These are phyloP conservation scores for Zoroaster sp. DNA, from an alignment of 53 echinoderm and acorn worm species.

Conservation along the genomic window DNA sequence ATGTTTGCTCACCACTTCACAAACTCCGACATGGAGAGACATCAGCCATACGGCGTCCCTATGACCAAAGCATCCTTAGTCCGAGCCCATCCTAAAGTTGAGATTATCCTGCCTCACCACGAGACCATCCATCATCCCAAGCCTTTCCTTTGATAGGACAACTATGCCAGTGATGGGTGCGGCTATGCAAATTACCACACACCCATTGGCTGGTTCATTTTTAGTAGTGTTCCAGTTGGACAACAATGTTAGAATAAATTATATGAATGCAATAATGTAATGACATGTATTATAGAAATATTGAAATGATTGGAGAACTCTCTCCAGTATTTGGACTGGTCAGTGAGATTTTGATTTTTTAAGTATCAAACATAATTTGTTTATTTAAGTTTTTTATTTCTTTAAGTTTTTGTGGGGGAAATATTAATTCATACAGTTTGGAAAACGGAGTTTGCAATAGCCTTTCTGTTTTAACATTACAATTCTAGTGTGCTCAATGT, in stretches of 20 bases:
- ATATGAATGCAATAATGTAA: not conserved
- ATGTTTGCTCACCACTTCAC: constrained; percentile 94
- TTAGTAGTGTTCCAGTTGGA: not conserved
- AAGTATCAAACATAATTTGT: not conserved
- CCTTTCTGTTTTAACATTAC: no score
- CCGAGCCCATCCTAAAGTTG: constrained; percentile 65
- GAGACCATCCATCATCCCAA: constrained; percentile 77
- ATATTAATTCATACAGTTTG: not conserved
- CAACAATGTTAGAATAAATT: not conserved
- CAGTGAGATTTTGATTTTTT: not conserved
- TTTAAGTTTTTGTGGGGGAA: no score
- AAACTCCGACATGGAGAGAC: constrained; percentile 10
- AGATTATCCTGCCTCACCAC: constrained; percentile 66
- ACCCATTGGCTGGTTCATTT: constrained; percentile 1
- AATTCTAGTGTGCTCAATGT: not conserved
- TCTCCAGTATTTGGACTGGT: not conserved
- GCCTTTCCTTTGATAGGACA: constrained; percentile 77
- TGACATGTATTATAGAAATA: not conserved
- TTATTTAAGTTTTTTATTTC: not conserved
- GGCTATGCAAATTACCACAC: constrained; percentile 8
- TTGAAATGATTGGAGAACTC: not conserved
- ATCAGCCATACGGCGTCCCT: constrained; percentile 86
- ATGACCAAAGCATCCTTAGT: constrained; percentile 79
- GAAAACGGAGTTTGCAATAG: not conserved
- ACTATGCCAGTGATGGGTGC: not conserved